Evolutionary conservation across 37 sponge, comb jelly and placozoan genomes (phyloP).

Genomic region (Geodia barretti): DNA sequence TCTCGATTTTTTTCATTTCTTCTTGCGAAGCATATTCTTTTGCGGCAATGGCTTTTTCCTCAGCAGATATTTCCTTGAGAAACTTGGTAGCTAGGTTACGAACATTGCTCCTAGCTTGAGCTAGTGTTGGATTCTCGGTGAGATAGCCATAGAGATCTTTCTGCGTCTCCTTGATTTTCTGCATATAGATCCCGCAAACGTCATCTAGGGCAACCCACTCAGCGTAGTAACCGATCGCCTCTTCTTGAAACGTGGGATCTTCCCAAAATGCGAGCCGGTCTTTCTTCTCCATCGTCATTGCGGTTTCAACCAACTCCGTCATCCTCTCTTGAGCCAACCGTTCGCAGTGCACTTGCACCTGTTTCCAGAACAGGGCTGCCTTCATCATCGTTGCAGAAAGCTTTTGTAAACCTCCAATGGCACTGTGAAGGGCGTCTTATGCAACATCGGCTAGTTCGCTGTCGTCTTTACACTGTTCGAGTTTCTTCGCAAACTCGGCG

Average conservation of each 20-base stretch:
- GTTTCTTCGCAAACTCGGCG: conserved; percentile 3
- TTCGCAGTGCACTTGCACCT: conserved; percentile 39
- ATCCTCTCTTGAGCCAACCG: conserved; percentile 1
- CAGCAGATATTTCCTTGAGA: not conserved
- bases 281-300: not conserved
- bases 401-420: conserved; percentile 22
- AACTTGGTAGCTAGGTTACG: conserved; percentile 14
- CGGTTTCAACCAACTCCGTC: conserved; percentile 7
- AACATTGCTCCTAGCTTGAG: conserved; percentile 12
- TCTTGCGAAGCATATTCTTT: conserved; percentile 11
- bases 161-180: conserved; percentile 30
- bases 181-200: conserved; percentile 22
- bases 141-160: conserved; percentile 16
- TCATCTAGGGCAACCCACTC: conserved; percentile 33
- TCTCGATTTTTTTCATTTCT: conserved; percentile 15
- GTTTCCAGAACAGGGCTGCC: conserved; percentile 35
- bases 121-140: conserved; percentile 10
- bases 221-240: conserved; percentile 34
- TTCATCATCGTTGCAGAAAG: conserved; percentile 33
- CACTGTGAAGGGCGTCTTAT: conserved; percentile 18
- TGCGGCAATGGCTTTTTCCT: conserved; percentile 24
- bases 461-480: conserved; percentile 14
- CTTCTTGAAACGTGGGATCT: conserved; percentile 1
- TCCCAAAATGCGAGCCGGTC: conserved; percentile 28
- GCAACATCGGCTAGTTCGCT: not conserved